Percentiles rank a stretch among this genome's conserved stretches.
Evolutionary conservation across 2,113 vertebrate genomes (phyloP).

Genomic region (Cheilinus undulatus): DNA sequence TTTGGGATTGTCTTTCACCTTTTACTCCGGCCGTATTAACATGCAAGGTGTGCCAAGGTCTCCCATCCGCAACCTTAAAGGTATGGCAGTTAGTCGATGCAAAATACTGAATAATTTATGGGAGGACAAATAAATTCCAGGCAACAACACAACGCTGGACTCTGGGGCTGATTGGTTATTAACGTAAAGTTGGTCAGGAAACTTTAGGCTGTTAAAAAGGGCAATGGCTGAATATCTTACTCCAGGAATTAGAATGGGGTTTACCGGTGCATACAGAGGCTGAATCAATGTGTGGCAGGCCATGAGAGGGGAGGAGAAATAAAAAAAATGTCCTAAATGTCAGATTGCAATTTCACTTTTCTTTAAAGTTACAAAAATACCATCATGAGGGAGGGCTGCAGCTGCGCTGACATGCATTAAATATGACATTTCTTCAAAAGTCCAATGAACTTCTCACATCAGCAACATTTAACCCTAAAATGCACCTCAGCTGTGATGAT

Average conservation of each 20-base stretch:
- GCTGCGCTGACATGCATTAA: constrained; percentile 53
- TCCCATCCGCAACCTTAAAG: constrained; percentile 80
- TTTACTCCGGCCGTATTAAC: constrained; percentile 71
- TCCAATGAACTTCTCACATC: constrained; percentile 18
- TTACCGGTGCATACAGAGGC: constrained; percentile 49
- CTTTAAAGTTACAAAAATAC: constrained; percentile 42
- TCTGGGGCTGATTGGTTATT: constrained; percentile 79
- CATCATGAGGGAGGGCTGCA: constrained; percentile 6
- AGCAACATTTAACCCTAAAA: constrained; percentile 34
- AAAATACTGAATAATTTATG: constrained; percentile 87
- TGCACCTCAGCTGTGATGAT: not conserved
- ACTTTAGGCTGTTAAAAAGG: constrained; percentile 80
- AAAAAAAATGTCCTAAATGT: constrained; percentile 52
- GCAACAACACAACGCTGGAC: constrained; percentile 76
- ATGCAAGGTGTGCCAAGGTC: constrained; percentile 82
- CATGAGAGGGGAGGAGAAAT: constrained; percentile 22
- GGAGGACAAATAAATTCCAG: constrained; percentile 83
- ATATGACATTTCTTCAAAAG: constrained; percentile 43
- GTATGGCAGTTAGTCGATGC: constrained; percentile 86
- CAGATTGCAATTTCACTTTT: constrained; percentile 34
- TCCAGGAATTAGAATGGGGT: constrained; percentile 69
- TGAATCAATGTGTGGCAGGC: constrained; percentile 65
- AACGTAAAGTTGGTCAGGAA: constrained; percentile 77
- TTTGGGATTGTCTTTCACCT: constrained; percentile 65
- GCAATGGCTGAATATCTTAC: constrained; percentile 78